Conservation (phyloP, 2,888 invertebrate genomes). For the Oithona nana region DNA sequence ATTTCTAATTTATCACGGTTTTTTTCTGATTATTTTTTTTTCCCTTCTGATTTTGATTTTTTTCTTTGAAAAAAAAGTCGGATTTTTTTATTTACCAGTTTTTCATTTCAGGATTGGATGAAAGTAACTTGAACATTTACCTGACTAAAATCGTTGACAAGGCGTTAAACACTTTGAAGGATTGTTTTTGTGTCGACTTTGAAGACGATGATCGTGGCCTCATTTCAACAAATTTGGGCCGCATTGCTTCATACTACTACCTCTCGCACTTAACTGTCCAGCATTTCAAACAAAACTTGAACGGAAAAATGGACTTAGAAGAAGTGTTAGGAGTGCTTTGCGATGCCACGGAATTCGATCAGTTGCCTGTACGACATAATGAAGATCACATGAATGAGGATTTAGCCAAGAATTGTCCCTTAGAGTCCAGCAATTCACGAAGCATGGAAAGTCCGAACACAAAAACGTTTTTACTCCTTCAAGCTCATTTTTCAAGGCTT, state of each 20-base stretch:
- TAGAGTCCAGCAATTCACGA: conserved; percentile 39
- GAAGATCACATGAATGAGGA: conserved; percentile 87
- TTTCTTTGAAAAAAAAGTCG: no score
- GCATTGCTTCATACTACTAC: conserved; percentile 92
- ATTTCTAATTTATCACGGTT: no score
- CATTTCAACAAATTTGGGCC: conserved; percentile 57
- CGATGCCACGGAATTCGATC: conserved; percentile 67
- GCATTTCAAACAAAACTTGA: conserved; percentile 51
- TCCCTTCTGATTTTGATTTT: no score
- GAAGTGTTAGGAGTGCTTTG: conserved; percentile 58
- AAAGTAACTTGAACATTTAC: conserved; percentile 39
- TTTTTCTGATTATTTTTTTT: no score
- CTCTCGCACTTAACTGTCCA: conserved; percentile 75
- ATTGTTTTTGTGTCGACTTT: conserved; percentile 57
- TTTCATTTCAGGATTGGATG: no score
- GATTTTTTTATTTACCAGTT: no score
- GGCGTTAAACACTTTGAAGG: conserved; percentile 47
- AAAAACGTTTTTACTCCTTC: conserved; percentile 78
- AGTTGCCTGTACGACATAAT: conserved; percentile 91
- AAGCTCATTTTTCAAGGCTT: conserved; percentile 74
- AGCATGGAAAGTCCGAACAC: conserved; percentile 76
- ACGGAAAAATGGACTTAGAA: conserved; percentile 42
- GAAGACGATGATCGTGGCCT: conserved; percentile 41
- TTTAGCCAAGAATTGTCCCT: conserved; percentile 51
- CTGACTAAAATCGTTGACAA: conserved; percentile 47